Evolutionary conservation across 2,888 invertebrate genomes (phyloP).

Genomic region (Drosophila subsilvestris): DNA sequence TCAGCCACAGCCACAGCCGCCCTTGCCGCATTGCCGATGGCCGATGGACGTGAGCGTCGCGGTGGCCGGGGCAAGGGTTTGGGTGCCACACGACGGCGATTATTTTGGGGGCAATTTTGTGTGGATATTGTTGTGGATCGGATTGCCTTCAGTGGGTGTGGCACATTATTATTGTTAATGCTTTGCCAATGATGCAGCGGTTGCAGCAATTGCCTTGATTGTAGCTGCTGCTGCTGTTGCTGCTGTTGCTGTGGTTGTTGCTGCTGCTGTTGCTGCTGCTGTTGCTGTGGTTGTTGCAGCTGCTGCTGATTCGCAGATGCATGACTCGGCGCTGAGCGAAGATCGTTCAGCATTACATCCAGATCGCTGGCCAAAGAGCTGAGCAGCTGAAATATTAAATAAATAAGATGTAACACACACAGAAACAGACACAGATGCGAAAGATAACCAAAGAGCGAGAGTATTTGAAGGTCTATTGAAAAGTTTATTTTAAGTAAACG

Average conservation of each 20-base stretch:
- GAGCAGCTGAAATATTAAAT: slow-evolving; percentile 87
- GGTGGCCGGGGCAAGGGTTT: slow-evolving; percentile 43
- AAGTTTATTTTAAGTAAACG: too few relatives aligned
- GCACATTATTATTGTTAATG: slow-evolving; percentile 40
- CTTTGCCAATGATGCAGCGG: slow-evolving; percentile 43
- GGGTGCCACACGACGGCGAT: slow-evolving; percentile 33
- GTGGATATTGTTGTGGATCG: slow-evolving; percentile 39
- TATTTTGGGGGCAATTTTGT: slow-evolving; percentile 20
- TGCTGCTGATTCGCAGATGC: slow-evolving; percentile 33
- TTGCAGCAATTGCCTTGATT: slow-evolving; percentile 39
- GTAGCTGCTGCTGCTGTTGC: slow-evolving; percentile 58
- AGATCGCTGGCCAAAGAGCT: slow-evolving; percentile 92
- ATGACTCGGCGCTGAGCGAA: slow-evolving; percentile 88
- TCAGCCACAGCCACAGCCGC: too few relatives aligned
- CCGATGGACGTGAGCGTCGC: slow-evolving; percentile 26
- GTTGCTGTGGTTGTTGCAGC: slow-evolving; percentile 44
- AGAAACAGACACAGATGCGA: too few relatives aligned
- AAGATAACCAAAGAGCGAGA: too few relatives aligned
- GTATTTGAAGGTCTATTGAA: too few relatives aligned
- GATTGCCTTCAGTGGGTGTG: slow-evolving; percentile 54
- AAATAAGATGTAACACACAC: background rate
- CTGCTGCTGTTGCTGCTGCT: slow-evolving; percentile 35
- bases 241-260: slow-evolving; percentile 54
- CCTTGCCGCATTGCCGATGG: background rate
- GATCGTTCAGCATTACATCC: slow-evolving; percentile 93